phyloP scores from a whole-genome alignment of 2,888 invertebrate genomes.

The Malthinus seriepunctatus region DNA sequence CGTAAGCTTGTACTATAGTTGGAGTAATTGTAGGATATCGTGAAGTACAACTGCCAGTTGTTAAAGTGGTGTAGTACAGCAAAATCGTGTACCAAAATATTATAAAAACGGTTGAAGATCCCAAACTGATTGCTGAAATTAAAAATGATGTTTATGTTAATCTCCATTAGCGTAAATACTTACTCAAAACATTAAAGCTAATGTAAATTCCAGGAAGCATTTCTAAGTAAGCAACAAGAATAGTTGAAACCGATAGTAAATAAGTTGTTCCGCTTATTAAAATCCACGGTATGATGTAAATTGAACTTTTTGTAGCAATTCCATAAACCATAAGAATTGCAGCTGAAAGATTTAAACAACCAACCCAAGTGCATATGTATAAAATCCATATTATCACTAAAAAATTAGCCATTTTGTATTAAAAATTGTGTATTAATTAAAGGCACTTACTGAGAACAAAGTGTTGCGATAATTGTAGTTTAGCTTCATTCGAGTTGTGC shows the following conservation, averaged over 20 bases:
- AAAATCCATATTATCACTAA: constrained; percentile 40
- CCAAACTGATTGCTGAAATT: constrained; percentile 34
- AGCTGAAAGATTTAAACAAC: constrained; percentile 38
- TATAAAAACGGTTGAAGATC: constrained; percentile 33
- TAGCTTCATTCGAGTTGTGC: constrained; percentile 34
- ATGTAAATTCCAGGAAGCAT: constrained; percentile 37
- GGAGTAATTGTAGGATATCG: constrained; percentile 32
- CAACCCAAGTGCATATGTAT: constrained; percentile 39
- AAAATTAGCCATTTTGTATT: constrained; percentile 3
- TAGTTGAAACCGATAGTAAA: constrained; percentile 32
- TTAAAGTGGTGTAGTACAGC: constrained; percentile 34
- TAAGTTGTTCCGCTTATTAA: constrained; percentile 38
- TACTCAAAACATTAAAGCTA: constrained; percentile 31
- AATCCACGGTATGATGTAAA: constrained; percentile 42
- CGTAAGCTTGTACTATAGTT: constrained; percentile 39
- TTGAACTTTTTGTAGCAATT: constrained; percentile 36
- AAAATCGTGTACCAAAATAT: constrained; percentile 39
- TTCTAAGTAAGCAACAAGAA: constrained; percentile 35
- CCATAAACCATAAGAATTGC: constrained; percentile 41
- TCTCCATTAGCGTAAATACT: neutral
- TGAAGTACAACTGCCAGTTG: constrained; percentile 29
- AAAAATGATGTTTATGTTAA: neutral
- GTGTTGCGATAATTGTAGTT: constrained; percentile 37
- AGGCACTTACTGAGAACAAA: constrained; percentile 36
- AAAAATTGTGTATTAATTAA: neutral